Base-by-base conservation (phyloP, 2,113 vertebrate genomes). In the Panthera tigris region DNA sequence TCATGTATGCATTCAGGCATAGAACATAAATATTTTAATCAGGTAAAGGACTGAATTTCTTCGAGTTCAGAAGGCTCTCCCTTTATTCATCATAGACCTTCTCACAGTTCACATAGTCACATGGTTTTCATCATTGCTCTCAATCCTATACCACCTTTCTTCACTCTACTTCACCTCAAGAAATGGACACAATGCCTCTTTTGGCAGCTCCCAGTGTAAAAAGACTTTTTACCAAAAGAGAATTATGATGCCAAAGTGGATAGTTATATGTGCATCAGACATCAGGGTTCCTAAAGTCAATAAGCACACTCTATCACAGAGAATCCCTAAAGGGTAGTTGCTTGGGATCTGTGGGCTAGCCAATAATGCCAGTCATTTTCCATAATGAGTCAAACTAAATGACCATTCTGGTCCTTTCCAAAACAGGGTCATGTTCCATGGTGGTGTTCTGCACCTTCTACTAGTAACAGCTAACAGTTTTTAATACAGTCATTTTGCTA, bases 331-430 rank as follows among this genome's bases (percentile, higher is more conserved):
- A 78, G 82, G 96, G 85, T 7, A 88, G 25, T 11, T 89, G 80
- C 65, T 96, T 57, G 81, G 79, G 80, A 91, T 96, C 87, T 93
- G 74, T 69, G 85, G 76, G 83, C 25, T 81, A 79, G 92, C 90
- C 81, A 55, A n/a, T 45, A 78, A 97, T 91, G 66, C 93, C 39
- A 81, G 93, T 94, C 94, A 91, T 97, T 97, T 98, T 94, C 84
- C 87, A 74, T 85, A 97, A 96, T 96, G 97, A 96, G 52, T 80
- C 91, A 97, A 97, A 98, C 95, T 94, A 97, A 96, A 91, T 88
- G 65, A 65, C 50, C 21, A 92, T 96, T 92, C 65, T 71, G 12
- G 5, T 96, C 48, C 18, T 92, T 96, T 96, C 18, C 63, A 55
- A 97, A 96, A 69, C 83, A 97, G 73, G 80, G 52, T 97, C 21